These are phyloP conservation scores for Drosophila miranda DNA, from an alignment of 1,140 invertebrate genomes.

Conservation along the genomic window DNA sequence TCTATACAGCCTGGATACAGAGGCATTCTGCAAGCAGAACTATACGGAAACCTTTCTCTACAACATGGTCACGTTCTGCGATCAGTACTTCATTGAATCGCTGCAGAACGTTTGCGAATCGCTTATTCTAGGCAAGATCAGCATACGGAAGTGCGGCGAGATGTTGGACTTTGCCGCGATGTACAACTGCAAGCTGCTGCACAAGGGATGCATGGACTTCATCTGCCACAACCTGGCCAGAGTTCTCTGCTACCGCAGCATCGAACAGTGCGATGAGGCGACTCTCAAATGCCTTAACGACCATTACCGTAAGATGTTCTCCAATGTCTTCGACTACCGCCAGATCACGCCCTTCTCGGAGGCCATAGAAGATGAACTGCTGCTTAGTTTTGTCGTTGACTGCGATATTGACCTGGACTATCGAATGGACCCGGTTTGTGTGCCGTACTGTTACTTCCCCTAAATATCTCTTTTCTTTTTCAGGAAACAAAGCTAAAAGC, in stretches of 20 bases:
- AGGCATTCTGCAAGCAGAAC: slow-evolving; percentile 82
- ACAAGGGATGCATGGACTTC: slow-evolving; percentile 85
- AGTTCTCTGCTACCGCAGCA: slow-evolving; percentile 84
- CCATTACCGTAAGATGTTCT: slow-evolving; percentile 83
- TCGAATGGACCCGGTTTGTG: slow-evolving; percentile 66
- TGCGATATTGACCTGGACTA: slow-evolving; percentile 79
- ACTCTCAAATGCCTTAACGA: slow-evolving; percentile 84
- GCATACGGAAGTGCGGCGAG: slow-evolving; percentile 86
- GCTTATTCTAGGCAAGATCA: slow-evolving; percentile 84
- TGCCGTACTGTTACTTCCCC: neutral
- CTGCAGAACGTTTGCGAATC: slow-evolving; percentile 86
- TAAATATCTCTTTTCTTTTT: neutral
- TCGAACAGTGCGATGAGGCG: slow-evolving; percentile 85
- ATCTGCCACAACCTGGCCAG: slow-evolving; percentile 86
- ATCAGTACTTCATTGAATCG: slow-evolving; percentile 86
- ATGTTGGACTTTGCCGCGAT: slow-evolving; percentile 85
- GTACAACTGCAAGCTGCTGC: slow-evolving; percentile 86
- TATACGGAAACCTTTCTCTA: slow-evolving; percentile 83
- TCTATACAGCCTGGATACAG: slow-evolving; percentile 85
- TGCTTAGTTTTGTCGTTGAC: slow-evolving; percentile 82
- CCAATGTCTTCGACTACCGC: slow-evolving; percentile 79
- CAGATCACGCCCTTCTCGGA: slow-evolving; percentile 85
- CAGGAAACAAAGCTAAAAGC: slow-evolving; percentile 48
- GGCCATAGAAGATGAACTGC: slow-evolving; percentile 83
- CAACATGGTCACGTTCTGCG: slow-evolving; percentile 86